Conservation (phyloP, 1,140 invertebrate species). For the Apis dorsata region DNA sequence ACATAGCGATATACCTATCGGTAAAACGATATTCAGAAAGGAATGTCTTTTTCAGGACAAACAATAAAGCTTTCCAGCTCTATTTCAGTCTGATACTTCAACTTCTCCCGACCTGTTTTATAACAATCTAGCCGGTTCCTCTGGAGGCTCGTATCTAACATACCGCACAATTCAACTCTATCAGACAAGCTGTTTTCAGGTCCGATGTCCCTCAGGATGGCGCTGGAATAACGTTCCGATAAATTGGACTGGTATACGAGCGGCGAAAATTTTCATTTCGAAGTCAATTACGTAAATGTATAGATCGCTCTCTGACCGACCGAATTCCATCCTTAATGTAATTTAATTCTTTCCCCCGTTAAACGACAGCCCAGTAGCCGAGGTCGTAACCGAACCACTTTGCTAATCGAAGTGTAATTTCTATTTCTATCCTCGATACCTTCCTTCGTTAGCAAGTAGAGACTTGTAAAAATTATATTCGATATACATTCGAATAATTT, state of each 20-base stretch:
- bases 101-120: constrained; percentile 38
- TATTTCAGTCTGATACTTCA: constrained; percentile 3
- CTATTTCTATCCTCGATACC: background rate
- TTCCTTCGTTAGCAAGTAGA: background rate
- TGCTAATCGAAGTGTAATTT: background rate
- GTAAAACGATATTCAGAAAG: background rate
- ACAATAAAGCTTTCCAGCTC: constrained; percentile 28
- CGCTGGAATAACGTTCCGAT: constrained; percentile 51
- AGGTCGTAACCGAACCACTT: background rate
- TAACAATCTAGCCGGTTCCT: constrained; percentile 27
- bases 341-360: background rate
- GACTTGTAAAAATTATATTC: too few relatives aligned
- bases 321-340: background rate
- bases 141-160: constrained; percentile 44
- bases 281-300: constrained; percentile 36
- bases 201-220: constrained; percentile 18
- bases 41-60: background rate
- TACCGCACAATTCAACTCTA: constrained; percentile 53
- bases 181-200: constrained; percentile 53
- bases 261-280: constrained; percentile 30
- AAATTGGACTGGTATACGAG: constrained; percentile 40
- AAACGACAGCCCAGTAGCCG: background rate
- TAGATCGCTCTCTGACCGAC: background rate
- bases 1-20: too few relatives aligned
- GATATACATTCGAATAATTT: too few relatives aligned